Base-by-base conservation (phyloP, 2,888 invertebrate genomes). In the Leptopterna dolabrata region DNA sequence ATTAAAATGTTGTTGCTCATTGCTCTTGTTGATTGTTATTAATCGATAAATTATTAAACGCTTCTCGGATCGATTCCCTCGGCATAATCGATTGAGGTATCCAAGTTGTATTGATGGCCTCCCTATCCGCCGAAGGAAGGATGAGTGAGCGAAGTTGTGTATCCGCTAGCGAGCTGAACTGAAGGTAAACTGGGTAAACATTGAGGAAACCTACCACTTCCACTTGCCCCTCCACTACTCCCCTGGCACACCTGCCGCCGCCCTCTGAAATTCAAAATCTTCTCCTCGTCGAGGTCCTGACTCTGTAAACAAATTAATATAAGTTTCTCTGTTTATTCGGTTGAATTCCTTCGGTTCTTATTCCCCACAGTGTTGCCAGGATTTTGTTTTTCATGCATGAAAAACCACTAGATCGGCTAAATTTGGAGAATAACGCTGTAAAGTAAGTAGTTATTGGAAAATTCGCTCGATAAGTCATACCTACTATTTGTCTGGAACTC, bases 71-170 rank as follows among this genome's bases (percentile, higher is more conserved):
- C 63, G 63, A 63, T 63, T 63, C 19, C 24, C 1, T 24, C 9
- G 24, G 0, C 0, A 11, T 24, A 27, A 63, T 63, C 63, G 63
- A 63, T 63, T 63, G 24, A 0, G 4, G 3, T 13, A 24, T 51
- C 45, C 36, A 55, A 47, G 36, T 81, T 29, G 81, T 81, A 81
- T 81, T 81, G 81, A 81, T 55, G 81, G 81, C 81, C 55, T 36
- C 51, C 81, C 55, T 30, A 11, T 29, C 47, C 47, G 24, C 30
- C 36, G 76, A 78, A 76, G 14, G 81, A 55, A 36, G 81, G 29
- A 55, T 81, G 81, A 81, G 81, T 51, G 55, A 41, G 81, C 51
- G 55, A 81, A 55, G 81, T 81, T 76, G n/a, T 78, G 43, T 45
- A 24, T 41, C 78, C 9, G 41, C 45, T 45, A 19, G 73, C 24